Evolutionary conservation across 2,888 invertebrate species (phyloP).

Genomic region (Drosophila barbarae): DNA sequence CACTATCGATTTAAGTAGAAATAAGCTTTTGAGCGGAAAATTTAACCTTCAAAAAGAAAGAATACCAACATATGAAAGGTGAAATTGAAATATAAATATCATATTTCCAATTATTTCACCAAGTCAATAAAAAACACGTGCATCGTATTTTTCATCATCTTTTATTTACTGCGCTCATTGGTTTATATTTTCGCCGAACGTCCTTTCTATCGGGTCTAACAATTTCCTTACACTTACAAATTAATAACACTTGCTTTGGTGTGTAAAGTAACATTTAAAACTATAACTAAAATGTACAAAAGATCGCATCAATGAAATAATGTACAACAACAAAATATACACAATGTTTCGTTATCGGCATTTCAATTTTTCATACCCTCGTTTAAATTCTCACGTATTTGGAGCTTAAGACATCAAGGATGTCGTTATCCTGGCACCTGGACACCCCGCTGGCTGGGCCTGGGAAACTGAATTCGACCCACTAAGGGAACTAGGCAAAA

Average conservation of each 20-base stretch:
- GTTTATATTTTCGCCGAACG: conserved; percentile 31
- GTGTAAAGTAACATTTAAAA: conserved; percentile 29
- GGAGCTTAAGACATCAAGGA: conserved; percentile 30
- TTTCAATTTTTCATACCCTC: conserved; percentile 3
- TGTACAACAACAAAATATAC: conserved; percentile 45
- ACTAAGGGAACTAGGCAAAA: conserved; percentile 79
- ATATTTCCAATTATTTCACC: neutral
- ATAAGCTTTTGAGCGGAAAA: neutral
- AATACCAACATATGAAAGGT: neutral
- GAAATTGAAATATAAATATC: neutral
- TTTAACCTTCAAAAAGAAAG: neutral
- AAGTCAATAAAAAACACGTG: no score
- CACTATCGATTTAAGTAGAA: neutral
- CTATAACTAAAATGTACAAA: conserved; percentile 35
- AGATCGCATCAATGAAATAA: conserved; percentile 34
- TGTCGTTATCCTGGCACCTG: conserved; percentile 48
- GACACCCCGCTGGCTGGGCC: conserved; percentile 60
- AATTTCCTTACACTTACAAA: conserved; percentile 52
- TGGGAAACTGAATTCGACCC: conserved; percentile 78
- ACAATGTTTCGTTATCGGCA: conserved; percentile 29
- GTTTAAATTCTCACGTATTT: conserved; percentile 10
- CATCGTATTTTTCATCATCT: conserved; percentile 1
- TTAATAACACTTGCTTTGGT: conserved; percentile 51
- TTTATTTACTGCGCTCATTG: conserved; percentile 37
- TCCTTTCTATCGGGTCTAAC: conserved; percentile 41